Conservation (phyloP, 2,113 vertebrate genomes). For the Electrona antarctica region DNA sequence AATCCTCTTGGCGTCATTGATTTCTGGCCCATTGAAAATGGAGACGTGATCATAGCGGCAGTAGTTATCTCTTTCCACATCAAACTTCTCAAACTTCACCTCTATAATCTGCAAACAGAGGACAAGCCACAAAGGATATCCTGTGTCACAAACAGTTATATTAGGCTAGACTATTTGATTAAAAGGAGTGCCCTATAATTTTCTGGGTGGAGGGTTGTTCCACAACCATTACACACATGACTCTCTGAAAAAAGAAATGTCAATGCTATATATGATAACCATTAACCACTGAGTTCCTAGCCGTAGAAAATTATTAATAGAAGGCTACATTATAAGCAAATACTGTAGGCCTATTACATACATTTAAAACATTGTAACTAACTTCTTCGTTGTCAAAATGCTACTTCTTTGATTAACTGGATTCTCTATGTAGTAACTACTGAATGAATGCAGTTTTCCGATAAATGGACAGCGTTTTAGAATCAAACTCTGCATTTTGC, state of each 20-base stretch:
- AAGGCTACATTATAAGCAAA: too few species aligned
- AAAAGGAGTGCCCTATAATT: slow-evolving; percentile 11
- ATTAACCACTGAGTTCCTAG: too few species aligned
- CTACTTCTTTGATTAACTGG: too few species aligned
- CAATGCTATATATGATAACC: too few species aligned
- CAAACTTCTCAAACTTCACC: slow-evolving; percentile 97
- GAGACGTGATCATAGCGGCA: slow-evolving; percentile 95
- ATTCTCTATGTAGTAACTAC: too few species aligned
- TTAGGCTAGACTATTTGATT: slow-evolving; percentile 4
- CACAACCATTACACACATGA: slow-evolving; percentile 8
- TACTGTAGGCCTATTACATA: too few species aligned
- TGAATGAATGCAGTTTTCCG: too few species aligned
- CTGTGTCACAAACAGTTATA: background rate
- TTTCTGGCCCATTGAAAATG: slow-evolving; percentile 93
- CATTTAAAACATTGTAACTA: too few species aligned
- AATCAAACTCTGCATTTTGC: too few species aligned
- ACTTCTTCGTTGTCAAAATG: too few species aligned
- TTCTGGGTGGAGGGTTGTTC: background rate
- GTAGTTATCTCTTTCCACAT: slow-evolving; percentile 96
- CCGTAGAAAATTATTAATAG: too few species aligned
- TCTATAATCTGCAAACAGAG: slow-evolving; percentile 83
- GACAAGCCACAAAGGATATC: slow-evolving; percentile 1
- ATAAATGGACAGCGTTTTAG: too few species aligned
- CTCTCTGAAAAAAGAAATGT: background rate
- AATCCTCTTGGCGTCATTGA: slow-evolving; percentile 92